A percentile compares a stretch with the other conserved stretches of the same genome.
phyloP scores from a whole-genome alignment of 2,888 invertebrate genomes.

The Caenorhabditis sinica region DNA sequence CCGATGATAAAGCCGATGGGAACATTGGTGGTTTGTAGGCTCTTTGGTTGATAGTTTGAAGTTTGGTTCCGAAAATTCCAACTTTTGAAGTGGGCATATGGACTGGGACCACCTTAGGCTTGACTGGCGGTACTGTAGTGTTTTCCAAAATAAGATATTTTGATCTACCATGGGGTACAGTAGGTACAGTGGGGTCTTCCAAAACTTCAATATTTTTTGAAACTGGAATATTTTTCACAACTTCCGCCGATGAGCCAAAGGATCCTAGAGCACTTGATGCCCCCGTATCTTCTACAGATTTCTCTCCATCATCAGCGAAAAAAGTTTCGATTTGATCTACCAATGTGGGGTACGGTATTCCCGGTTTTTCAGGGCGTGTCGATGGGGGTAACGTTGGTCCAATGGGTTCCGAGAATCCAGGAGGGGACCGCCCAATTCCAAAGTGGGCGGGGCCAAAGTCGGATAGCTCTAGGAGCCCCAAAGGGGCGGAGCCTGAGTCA shows the following conservation, averaged over 20 bases:
- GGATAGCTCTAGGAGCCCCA: neutral
- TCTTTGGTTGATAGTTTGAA: constrained; percentile 26
- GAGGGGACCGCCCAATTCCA: constrained; percentile 45
- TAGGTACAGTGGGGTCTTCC: neutral
- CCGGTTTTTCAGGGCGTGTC: neutral
- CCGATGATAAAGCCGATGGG: constrained; percentile 19
- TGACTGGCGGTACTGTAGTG: neutral
- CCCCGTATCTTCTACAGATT: neutral
- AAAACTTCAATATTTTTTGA: constrained; percentile 27
- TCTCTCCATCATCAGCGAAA: constrained; percentile 16
- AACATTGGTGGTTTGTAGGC: constrained; percentile 55
- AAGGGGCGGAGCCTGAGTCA: neutral
- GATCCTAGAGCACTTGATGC: constrained; percentile 45
- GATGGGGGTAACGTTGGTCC: neutral
- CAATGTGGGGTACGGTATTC: constrained; percentile 29
- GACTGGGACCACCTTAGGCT: no score
- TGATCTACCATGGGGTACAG: neutral
- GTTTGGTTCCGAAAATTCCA: constrained; percentile 46
- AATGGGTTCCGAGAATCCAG: constrained; percentile 13
- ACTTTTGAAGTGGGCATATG: constrained; percentile 3
- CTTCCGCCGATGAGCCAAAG: constrained; percentile 33
- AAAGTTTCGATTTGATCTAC: constrained; percentile 38
- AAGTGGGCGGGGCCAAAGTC: constrained; percentile 5
- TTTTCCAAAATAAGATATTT: no score
- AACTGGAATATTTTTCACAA: constrained; percentile 10